Evolutionary conservation across 2,797 vertebrate genomes (phyloP).

Genomic region (Aselliscus stoliczkanus): DNA sequence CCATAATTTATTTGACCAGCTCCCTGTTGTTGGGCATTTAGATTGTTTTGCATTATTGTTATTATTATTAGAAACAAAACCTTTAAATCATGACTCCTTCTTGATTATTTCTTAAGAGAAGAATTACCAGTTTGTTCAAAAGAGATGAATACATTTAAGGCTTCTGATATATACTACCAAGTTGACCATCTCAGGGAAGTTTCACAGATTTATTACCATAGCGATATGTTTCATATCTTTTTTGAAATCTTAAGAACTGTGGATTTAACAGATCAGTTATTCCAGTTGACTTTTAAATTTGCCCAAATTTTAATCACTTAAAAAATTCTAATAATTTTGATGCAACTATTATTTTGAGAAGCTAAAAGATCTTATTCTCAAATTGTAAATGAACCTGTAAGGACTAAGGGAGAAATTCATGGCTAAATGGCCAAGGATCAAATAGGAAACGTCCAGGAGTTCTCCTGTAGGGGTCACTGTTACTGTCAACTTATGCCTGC

Average conservation of each 20-base stretch:
- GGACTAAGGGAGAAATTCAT: neutral
- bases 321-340: neutral
- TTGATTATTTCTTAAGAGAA: neutral
- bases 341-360: neutral
- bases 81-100: neutral
- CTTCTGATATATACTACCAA: neutral
- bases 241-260: slow-evolving; percentile 11
- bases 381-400: neutral
- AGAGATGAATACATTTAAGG: neutral
- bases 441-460: neutral
- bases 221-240: neutral
- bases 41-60: neutral
- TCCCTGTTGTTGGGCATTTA: neutral
- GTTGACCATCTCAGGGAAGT: neutral
- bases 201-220: neutral
- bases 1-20: neutral
- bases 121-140: neutral
- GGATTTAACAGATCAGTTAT: neutral
- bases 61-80: neutral
- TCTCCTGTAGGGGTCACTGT: slow-evolving; percentile 62
- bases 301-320: neutral
- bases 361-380: neutral
- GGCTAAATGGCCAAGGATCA: neutral
- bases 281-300: neutral
- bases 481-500: neutral